Evolutionary conservation across 2,797 vertebrate species (phyloP).

Genomic region (Gambelia wislizenii): DNA sequence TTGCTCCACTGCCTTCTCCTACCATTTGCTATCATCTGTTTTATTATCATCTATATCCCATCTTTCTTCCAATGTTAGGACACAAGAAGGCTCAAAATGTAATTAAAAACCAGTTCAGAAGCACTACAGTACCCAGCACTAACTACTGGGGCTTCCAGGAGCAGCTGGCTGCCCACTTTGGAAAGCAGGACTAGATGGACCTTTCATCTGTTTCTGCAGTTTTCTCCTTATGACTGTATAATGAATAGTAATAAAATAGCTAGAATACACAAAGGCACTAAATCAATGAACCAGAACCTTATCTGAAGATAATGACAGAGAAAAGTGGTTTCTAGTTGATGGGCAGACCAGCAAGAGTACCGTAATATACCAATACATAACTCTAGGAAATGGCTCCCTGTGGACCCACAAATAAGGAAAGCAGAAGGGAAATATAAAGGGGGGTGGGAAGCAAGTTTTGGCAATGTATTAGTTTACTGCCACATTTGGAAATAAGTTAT

Average conservation of each 20-base stretch:
- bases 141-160: background rate
- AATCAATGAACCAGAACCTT: background rate
- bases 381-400: background rate
- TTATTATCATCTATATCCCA: background rate
- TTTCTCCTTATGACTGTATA: background rate
- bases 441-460: background rate
- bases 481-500: background rate
- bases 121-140: background rate
- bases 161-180: background rate
- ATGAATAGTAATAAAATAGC: background rate
- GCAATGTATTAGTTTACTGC: background rate
- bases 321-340: conserved; percentile 10
- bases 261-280: background rate
- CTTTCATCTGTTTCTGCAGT: background rate
- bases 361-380: background rate
- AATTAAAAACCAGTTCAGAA: background rate
- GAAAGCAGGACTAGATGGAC: background rate
- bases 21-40: background rate
- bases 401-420: background rate
- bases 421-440: background rate
- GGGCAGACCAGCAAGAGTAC: background rate
- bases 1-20: background rate
- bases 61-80: too few species aligned
- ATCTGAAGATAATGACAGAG: conserved; percentile 7
- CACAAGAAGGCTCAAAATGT: too few species aligned